Percentiles rank a stretch among this genome's conserved stretches.
phyloP scores from a whole-genome alignment of 2,797 vertebrate genomes.

The Paratrypauchen microcephalus region DNA sequence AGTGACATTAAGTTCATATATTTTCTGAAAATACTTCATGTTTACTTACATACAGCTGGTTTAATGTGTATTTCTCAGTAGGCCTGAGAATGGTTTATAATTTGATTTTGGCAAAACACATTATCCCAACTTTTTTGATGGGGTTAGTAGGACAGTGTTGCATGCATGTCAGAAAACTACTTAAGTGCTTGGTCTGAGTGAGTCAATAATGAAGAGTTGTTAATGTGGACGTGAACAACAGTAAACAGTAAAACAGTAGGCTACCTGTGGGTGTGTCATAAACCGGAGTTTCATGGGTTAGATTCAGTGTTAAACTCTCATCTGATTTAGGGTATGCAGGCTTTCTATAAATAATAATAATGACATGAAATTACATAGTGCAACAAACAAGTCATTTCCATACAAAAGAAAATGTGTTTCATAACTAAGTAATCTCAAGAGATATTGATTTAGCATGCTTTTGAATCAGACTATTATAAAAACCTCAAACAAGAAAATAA shows the following conservation, averaged over 20 bases:
- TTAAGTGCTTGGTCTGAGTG: conserved; percentile 9
- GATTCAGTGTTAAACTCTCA: conserved; percentile 72
- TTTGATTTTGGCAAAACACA: neutral
- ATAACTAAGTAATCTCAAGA: neutral
- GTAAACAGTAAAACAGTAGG: conserved; percentile 37
- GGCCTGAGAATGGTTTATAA: neutral
- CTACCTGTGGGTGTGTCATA: conserved; percentile 74
- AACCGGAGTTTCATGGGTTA: conserved; percentile 66
- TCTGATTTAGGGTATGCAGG: conserved; percentile 79
- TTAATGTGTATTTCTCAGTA: neutral
- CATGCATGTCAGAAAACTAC: conserved; percentile 44
- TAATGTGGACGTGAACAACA: conserved; percentile 30
- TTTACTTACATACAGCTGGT: too few species aligned
- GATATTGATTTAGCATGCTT: neutral
- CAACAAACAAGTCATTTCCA: conserved; percentile 13
- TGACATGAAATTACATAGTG: conserved; percentile 62
- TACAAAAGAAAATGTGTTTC: neutral
- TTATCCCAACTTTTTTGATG: neutral
- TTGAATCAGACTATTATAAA: neutral
- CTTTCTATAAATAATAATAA: conserved; percentile 78
- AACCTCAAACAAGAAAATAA: too few species aligned
- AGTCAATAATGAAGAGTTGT: conserved; percentile 1
- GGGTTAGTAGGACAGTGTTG: neutral
- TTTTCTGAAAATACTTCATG: neutral
- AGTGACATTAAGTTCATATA: neutral